These are phyloP conservation scores for Sardinella longiceps DNA, from an alignment of 2,797 vertebrate species.

Conservation along the genomic window DNA sequence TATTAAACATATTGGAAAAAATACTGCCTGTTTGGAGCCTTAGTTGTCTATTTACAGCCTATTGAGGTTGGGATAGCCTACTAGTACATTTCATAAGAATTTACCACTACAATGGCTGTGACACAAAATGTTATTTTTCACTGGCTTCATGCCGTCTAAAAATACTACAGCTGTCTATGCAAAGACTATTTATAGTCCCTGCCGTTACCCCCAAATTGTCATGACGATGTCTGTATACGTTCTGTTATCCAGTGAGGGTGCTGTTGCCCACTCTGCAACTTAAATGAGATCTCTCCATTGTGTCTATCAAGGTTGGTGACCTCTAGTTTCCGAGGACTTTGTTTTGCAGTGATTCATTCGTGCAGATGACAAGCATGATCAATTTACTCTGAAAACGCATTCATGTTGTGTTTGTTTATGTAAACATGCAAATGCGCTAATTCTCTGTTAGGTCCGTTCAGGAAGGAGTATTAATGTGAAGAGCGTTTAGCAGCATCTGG, in stretches of 20 bases:
- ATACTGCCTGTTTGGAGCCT: neutral
- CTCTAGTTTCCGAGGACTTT: neutral
- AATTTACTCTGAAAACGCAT: neutral
- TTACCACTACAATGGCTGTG: neutral
- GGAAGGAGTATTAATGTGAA: neutral
- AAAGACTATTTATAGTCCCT: neutral
- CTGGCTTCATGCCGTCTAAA: neutral
- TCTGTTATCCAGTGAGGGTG: neutral
- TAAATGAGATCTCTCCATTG: neutral
- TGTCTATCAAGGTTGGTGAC: neutral
- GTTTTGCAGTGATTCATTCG: neutral
- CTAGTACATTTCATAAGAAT: neutral
- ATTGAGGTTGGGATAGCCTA: neutral
- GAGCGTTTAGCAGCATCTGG: conserved; percentile 27
- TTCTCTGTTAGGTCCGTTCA: neutral
- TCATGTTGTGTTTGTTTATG: neutral
- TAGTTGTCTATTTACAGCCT: neutral
- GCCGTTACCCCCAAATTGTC: neutral
- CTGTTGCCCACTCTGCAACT: neutral
- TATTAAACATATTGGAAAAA: neutral
- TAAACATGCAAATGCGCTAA: neutral
- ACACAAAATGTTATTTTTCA: neutral
- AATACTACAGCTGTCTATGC: neutral
- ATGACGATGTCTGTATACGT: neutral
- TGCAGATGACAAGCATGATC: neutral